Evolutionary conservation across 1,140 invertebrate species (phyloP).

Genomic region (Neotoxoptera formosana): DNA sequence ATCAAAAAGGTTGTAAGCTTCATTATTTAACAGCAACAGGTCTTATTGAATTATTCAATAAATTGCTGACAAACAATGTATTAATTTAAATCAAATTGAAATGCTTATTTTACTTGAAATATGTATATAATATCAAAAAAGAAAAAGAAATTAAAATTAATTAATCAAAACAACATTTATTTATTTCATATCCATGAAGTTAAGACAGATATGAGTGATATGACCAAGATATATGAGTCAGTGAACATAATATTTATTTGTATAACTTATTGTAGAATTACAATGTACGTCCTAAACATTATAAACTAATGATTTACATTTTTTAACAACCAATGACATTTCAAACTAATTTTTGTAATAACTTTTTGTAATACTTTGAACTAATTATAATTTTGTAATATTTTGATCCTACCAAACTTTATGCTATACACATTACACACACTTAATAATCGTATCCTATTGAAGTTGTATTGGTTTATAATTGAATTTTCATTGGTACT

Average conservation of each 20-base stretch:
- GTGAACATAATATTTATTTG: neutral
- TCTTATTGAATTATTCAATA: neutral
- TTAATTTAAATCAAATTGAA: neutral
- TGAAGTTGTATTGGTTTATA: neutral
- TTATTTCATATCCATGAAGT: neutral
- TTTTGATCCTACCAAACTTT: neutral
- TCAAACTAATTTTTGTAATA: neutral
- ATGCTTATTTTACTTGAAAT: neutral
- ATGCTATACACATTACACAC: neutral
- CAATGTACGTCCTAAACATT: neutral
- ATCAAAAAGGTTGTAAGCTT: neutral
- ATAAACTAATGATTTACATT: neutral
- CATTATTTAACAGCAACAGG: neutral
- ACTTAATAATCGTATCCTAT: neutral
- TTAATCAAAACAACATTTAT: neutral
- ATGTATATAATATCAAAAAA: neutral
- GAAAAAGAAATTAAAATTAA: neutral
- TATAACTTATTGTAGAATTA: neutral
- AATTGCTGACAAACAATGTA: neutral
- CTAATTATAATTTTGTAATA: neutral
- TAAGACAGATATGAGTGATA: neutral
- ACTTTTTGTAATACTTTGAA: neutral
- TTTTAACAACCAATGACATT: neutral
- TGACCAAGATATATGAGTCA: neutral
- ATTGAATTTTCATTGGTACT: neutral